A percentile compares a stretch with the other conserved stretches of the same genome.
Conservation (phyloP, 2,888 invertebrate species). For the Yponomeuta evonymella region DNA sequence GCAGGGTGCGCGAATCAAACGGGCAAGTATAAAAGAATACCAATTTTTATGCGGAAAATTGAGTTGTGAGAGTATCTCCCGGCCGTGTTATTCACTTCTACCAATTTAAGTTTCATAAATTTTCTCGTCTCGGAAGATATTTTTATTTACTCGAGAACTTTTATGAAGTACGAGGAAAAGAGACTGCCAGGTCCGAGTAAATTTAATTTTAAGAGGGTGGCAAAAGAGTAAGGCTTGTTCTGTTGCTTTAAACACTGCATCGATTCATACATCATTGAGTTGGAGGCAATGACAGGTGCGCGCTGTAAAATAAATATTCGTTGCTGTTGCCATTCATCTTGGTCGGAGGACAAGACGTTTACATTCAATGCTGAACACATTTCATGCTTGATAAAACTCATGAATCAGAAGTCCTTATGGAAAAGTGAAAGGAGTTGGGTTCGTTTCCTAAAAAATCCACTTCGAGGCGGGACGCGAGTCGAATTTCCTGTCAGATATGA, state of each 20-base stretch:
- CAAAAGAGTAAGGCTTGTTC: not conserved
- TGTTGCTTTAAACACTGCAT: not conserved
- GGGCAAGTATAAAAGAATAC: slow-evolving; percentile 66
- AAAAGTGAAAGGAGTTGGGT: slow-evolving; percentile 56
- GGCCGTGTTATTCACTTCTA: slow-evolving; percentile 54
- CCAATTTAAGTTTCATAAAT: slow-evolving; percentile 30
- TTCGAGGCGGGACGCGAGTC: slow-evolving; percentile 58
- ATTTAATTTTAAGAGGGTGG: not conserved
- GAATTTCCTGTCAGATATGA: slow-evolving; percentile 74
- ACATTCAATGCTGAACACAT: slow-evolving; percentile 69
- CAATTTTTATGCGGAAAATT: slow-evolving; percentile 71
- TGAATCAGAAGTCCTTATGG: slow-evolving; percentile 71
- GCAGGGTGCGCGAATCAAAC: slow-evolving; percentile 60
- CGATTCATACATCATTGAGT: not conserved
- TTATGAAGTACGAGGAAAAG: not conserved
- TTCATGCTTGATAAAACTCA: slow-evolving; percentile 73
- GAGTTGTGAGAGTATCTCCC: slow-evolving; percentile 48
- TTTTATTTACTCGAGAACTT: slow-evolving; percentile 3
- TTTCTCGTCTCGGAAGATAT: not conserved
- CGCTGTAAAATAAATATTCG: slow-evolving; percentile 34
- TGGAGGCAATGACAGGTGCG: not conserved
- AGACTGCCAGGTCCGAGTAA: not conserved
- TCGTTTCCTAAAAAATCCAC: slow-evolving; percentile 64
- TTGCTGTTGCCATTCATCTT: slow-evolving; percentile 53
- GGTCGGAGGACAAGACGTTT: slow-evolving; percentile 45